These are phyloP conservation scores for Anadara kagoshimensis DNA, from an alignment of 1,140 invertebrate genomes.

Conservation along the genomic window DNA sequence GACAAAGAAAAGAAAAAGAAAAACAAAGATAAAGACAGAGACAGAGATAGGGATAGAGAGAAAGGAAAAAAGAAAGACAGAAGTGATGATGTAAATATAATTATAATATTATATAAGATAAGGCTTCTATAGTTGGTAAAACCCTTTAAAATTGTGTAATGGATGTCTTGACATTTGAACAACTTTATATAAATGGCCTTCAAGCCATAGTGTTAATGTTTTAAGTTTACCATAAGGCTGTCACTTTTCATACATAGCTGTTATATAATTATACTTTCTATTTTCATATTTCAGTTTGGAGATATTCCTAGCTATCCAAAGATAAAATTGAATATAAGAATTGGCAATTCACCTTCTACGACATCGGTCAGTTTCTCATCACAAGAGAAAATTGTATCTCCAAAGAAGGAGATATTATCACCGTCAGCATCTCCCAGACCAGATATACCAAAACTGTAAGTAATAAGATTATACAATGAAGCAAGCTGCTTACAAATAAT, in stretches of 20 bases:
- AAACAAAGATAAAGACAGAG: conserved; percentile 62
- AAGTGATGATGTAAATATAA: conserved; percentile 11
- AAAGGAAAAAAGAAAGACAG: conserved; percentile 1
- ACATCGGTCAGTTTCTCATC: conserved; percentile 34
- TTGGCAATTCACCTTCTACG: conserved; percentile 45
- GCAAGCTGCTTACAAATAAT: too few relatives aligned
- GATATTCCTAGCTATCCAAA: conserved; percentile 11
- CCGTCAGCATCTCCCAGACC: conserved; percentile 43
- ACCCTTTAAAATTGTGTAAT: too few relatives aligned
- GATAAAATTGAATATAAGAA: conserved; percentile 62
- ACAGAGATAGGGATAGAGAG: conserved; percentile 35
- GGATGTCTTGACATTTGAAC: too few relatives aligned
- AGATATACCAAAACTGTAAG: conserved; percentile 63
- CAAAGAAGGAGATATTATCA: conserved; percentile 6
- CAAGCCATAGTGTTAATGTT: too few relatives aligned
- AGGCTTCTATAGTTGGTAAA: too few relatives aligned
- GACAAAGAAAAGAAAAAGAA: conserved; percentile 66
- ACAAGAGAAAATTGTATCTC: conserved; percentile 18
- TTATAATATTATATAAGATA: too few relatives aligned
- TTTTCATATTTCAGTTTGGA: conserved; percentile 13
- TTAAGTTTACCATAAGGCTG: too few relatives aligned
- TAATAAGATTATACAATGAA: too few relatives aligned
- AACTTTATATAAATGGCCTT: too few relatives aligned
- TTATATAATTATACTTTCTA: too few relatives aligned
- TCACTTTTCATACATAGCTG: too few relatives aligned